A percentile compares a stretch with the other conserved stretches of the same genome.
These are phyloP conservation scores for Micoletzkya japonica DNA, from an alignment of 2,888 invertebrate species.

Conservation along the genomic window DNA sequence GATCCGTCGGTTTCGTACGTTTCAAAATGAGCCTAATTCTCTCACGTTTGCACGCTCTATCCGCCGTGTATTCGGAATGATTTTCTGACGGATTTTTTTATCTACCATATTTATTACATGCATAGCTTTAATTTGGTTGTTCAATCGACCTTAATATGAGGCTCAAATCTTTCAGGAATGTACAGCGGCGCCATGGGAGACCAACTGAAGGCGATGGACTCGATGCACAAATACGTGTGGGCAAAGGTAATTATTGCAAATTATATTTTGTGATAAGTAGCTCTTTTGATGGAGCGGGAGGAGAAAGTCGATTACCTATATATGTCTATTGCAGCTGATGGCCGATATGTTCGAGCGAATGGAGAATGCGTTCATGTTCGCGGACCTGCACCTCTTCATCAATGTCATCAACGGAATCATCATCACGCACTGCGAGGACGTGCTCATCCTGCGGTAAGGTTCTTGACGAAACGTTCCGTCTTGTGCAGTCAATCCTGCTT, in stretches of 20 bases:
- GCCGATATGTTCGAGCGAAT: slow-evolving; percentile 63
- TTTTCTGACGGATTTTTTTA: not conserved
- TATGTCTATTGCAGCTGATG: slow-evolving; percentile 45
- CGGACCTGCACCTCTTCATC: slow-evolving; percentile 93
- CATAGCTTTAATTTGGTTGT: slow-evolving; percentile 4
- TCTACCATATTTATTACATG: not conserved
- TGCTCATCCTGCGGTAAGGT: slow-evolving; percentile 75
- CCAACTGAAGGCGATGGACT: slow-evolving; percentile 88
- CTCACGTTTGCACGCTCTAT: not conserved
- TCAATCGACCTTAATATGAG: too few relatives aligned
- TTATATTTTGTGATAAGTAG: not conserved
- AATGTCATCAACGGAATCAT: slow-evolving; percentile 93
- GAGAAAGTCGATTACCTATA: not conserved
- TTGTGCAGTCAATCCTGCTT: too few relatives aligned
- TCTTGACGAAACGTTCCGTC: not conserved
- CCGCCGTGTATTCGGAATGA: too few relatives aligned
- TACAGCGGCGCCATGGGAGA: slow-evolving; percentile 72
- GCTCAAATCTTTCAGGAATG: slow-evolving; percentile 68
- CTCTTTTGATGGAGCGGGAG: not conserved
- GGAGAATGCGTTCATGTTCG: slow-evolving; percentile 67
- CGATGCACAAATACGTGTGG: slow-evolving; percentile 98
- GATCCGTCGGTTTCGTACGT: not conserved
- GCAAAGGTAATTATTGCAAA: slow-evolving; percentile 72
- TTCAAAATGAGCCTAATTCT: not conserved
- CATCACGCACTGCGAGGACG: slow-evolving; percentile 93